Conservation (phyloP, 2,113 vertebrate genomes). For the Regulus satrapa region DNA sequence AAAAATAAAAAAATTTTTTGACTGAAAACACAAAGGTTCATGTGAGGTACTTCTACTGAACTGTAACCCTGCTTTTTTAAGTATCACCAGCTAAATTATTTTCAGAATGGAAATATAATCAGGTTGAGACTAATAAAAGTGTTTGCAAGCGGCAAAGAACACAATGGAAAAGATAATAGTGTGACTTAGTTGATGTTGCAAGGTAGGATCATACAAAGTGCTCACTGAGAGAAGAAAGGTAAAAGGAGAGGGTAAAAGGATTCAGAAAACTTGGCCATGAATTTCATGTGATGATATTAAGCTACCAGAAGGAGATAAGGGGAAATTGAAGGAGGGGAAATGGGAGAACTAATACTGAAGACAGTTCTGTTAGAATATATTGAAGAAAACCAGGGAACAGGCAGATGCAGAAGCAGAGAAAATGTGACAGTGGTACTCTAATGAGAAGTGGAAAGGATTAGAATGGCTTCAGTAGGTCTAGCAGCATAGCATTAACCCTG, state of each 20-base stretch:
- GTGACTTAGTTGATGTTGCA: background rate
- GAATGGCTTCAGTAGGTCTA: background rate
- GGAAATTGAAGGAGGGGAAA: background rate
- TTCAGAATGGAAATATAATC: background rate
- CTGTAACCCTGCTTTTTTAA: background rate
- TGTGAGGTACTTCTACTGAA: background rate
- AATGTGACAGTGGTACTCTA: slow-evolving; percentile 22
- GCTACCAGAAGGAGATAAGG: background rate
- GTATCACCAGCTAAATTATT: background rate
- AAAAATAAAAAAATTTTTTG: background rate
- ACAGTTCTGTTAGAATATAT: background rate
- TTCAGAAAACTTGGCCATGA: background rate
- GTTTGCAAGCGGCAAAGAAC: background rate
- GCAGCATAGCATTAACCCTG: background rate
- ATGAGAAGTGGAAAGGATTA: slow-evolving; percentile 11
- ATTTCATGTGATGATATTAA: background rate
- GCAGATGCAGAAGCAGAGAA: background rate
- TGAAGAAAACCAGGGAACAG: slow-evolving; percentile 3
- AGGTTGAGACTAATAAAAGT: background rate
- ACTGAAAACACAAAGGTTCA: background rate
- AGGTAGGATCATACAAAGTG: background rate
- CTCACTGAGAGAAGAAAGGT: background rate
- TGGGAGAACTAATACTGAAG: background rate
- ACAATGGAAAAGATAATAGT: background rate
- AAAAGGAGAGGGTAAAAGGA: background rate